Base-by-base conservation (phyloP, 2,113 vertebrate species). In the Mormoops blainvillei region DNA sequence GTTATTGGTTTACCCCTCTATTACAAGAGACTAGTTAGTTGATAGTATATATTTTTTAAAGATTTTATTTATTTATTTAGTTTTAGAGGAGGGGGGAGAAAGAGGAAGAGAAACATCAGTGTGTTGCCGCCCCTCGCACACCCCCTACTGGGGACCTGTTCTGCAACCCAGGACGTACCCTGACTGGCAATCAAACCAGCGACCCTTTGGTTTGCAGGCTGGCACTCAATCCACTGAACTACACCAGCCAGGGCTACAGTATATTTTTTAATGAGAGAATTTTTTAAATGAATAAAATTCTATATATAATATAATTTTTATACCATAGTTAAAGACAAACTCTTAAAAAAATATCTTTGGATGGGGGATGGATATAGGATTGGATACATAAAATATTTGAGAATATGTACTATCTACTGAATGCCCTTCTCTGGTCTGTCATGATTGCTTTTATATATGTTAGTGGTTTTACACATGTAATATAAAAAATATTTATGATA, bases 401-500 rank as follows among this genome's bases (percentile, higher is more conserved):
- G 45, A 95, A 50, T 70, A 18, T 54, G 1, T 74, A 28, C 45
- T 65, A 77, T 50, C 12, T 56, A 65, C 43, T 58, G n/a, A 89
- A 48, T 28, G 20, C 70, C 48, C 4, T 74, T 33, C 28, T 78
- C 28, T 73, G 58, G 2, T 26, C 38, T 94, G 45, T 90, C 56
- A 48, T 31, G 20, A 13, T 28, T 78, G 12, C 33, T 93, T n/a
- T 85, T 87, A 24, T 52, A 73, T 28, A 28, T 15, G 38, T 85
- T 91, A 61, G 38, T 73, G 48, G 26, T 84, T 90, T 90, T 90
- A 85, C 28, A 20, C 50, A 45, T 71, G 26, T n/a, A 80, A 61
- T 71, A 92, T 87, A 54, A 61, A 92, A 88, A 97, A 67, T 52
- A 87, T 14, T 63, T 28, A 61, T 92, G 10, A 65, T 87, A 89